Base-by-base conservation (phyloP, 2,888 invertebrate species). In the Leptothorax acervorum region DNA sequence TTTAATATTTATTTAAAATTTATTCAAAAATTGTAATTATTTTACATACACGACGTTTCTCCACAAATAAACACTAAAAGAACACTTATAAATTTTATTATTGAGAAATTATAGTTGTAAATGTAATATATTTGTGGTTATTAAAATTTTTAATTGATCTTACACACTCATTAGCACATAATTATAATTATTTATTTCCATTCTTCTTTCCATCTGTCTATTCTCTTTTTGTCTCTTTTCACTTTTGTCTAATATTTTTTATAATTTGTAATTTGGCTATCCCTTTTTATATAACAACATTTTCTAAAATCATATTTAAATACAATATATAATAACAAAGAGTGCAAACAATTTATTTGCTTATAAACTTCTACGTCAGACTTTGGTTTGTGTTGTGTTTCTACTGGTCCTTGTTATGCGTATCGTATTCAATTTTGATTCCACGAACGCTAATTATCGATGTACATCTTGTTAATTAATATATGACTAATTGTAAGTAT, bases 351-450 rank as follows among this genome's bases (percentile, higher is more conserved):
- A 76, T 51, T 75, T 35, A 48, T 65, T 42, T 42, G n/a, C 66
- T 76, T 51, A 42, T 51, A 42, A 76, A 60, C 55, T n/a, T 65
- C 53, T 76, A 82, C 23, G 23, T 62, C 75, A 57, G 79, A 79
- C 78, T 73, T 71, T 75, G 51, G 28, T 76, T 78, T 66, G 28
- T 51, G 48, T 35, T 45, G 3, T 8, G 12, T 60, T 60, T 70
- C n/a, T 82, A 62, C 70, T 89, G 90, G 90, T 89, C 89, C 89
- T 83, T 55, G 45, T 88, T 89, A 90, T 88, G 89, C 90, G 89
- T 90, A 83, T 86, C 53, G 79, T 85, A 23, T 45, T 85, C 57
- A 85, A 23, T 78, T 76, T 82, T 23, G 35, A 57, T 82, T 79
- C 15, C 18, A 31, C 48, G 23, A 82, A 53, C 63, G 42, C 63